A percentile compares a stretch with the other conserved stretches of the same genome.
These are phyloP conservation scores for Ethmia dodecea DNA, from an alignment of 2,888 invertebrate species.

Conservation along the genomic window DNA sequence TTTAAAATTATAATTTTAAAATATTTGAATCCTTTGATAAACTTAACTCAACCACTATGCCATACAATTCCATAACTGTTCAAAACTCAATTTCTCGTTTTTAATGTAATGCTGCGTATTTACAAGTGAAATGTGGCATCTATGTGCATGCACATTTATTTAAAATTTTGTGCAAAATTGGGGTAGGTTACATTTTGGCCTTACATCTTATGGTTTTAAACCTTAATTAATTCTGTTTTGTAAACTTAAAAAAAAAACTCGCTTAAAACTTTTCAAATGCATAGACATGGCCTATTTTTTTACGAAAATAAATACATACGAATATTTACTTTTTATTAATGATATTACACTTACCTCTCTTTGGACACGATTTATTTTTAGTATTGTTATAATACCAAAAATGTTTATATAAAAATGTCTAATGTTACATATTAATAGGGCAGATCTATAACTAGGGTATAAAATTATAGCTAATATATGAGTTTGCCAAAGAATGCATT, in stretches of 20 bases:
- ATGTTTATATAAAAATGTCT: neutral
- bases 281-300: constrained; percentile 50
- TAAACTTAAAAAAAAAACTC: constrained; percentile 28
- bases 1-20: too few species aligned
- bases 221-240: constrained; percentile 19
- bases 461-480: constrained; percentile 13
- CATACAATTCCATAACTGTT: too few species aligned
- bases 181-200: constrained; percentile 50
- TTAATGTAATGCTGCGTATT: too few species aligned
- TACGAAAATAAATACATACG: constrained; percentile 52
- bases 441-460: constrained; percentile 39
- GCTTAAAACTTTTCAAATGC: constrained; percentile 43
- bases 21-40: too few species aligned
- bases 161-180: constrained; percentile 52
- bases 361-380: constrained; percentile 64
- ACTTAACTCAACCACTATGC: too few species aligned
- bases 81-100: too few species aligned
- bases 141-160: too few species aligned
- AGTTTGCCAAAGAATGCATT: constrained; percentile 15
- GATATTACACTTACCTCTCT: constrained; percentile 51
- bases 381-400: constrained; percentile 38
- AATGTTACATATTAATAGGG: constrained; percentile 15
- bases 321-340: constrained; percentile 30
- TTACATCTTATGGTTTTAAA: constrained; percentile 40
- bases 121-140: too few species aligned